A percentile compares a stretch with the other conserved stretches of the same genome.
Evolutionary conservation across 2,888 invertebrate species (phyloP).

Genomic region (Caenorhabditis afra): DNA sequence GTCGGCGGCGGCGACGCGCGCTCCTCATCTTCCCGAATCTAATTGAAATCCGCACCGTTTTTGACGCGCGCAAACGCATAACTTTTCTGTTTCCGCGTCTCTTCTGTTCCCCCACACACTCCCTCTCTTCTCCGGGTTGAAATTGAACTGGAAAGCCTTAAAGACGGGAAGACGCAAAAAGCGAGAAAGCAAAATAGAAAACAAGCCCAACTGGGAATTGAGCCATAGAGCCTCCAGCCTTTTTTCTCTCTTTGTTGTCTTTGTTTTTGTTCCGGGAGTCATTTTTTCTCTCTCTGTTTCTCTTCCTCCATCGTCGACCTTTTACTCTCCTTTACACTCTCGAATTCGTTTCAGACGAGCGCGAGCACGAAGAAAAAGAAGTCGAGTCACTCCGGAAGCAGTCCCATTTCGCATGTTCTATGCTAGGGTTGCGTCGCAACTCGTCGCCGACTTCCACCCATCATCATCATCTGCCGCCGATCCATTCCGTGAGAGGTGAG

Average conservation of each 20-base stretch:
- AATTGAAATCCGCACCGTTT: constrained; percentile 14
- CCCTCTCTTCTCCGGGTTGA: constrained; percentile 6
- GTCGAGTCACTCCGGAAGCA: neutral
- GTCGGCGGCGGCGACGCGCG: neutral
- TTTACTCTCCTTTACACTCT: neutral
- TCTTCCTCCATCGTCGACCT: neutral
- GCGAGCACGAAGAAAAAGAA: neutral
- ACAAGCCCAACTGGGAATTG: constrained; percentile 34
- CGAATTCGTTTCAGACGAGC: constrained; percentile 1
- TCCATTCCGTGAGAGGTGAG: constrained; percentile 12
- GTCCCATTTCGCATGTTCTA: constrained; percentile 54
- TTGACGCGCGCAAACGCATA: neutral
- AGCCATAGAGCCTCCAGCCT: constrained; percentile 14
- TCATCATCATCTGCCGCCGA: constrained; percentile 1
- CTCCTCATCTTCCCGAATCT: constrained; percentile 10
- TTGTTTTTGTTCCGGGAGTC: neutral
- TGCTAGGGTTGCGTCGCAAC: constrained; percentile 68
- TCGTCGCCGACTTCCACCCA: constrained; percentile 50
- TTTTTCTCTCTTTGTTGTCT: constrained; percentile 17
- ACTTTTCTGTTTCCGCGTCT: constrained; percentile 13
- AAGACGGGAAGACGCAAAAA: constrained; percentile 23
- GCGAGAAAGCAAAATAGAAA: constrained; percentile 20
- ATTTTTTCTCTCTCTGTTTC: neutral
- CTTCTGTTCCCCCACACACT: constrained; percentile 16
- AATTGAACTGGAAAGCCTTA: too few relatives aligned